A percentile compares a stretch with the other conserved stretches of the same genome.
These are phyloP conservation scores for Ephestia elutella DNA, from an alignment of 1,140 invertebrate genomes.

Conservation along the genomic window DNA sequence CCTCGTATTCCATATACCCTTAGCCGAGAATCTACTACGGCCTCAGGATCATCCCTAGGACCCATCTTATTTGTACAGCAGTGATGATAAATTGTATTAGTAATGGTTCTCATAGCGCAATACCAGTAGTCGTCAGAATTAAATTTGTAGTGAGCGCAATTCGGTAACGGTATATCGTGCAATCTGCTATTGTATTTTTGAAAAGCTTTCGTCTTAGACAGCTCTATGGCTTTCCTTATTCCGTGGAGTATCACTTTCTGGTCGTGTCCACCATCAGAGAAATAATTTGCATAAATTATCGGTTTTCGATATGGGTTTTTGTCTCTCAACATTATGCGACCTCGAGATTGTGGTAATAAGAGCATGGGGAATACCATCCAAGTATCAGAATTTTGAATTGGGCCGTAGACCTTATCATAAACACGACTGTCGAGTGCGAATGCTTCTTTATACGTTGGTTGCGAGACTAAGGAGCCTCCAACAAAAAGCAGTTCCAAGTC, in stretches of 20 bases:
- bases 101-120: slow-evolving; percentile 79
- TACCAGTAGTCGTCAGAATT: slow-evolving; percentile 81
- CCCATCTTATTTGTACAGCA: slow-evolving; percentile 91
- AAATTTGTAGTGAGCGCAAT: slow-evolving; percentile 75
- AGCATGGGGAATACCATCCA: slow-evolving; percentile 80
- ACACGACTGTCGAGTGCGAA: slow-evolving; percentile 64
- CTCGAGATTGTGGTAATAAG: slow-evolving; percentile 81
- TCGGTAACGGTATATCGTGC: slow-evolving; percentile 75
- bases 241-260: slow-evolving; percentile 75
- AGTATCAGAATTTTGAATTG: slow-evolving; percentile 56
- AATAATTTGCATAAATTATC: slow-evolving; percentile 86
- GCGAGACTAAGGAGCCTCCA: slow-evolving; percentile 64
- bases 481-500: slow-evolving; percentile 82
- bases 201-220: slow-evolving; percentile 76
- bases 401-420: slow-evolving; percentile 34
- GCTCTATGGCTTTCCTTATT: slow-evolving; percentile 72
- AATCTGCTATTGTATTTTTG: slow-evolving; percentile 75
- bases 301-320: slow-evolving; percentile 84
- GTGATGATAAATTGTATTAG: slow-evolving; percentile 84
- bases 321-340: slow-evolving; percentile 78
- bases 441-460: slow-evolving; percentile 50
- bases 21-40: slow-evolving; percentile 81
- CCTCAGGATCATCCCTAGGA: slow-evolving; percentile 74
- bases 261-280: slow-evolving; percentile 77
- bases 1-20: slow-evolving; percentile 79